These are phyloP conservation scores for Diplodus puntazzo DNA, from an alignment of 2,797 vertebrate genomes.

Conservation along the genomic window DNA sequence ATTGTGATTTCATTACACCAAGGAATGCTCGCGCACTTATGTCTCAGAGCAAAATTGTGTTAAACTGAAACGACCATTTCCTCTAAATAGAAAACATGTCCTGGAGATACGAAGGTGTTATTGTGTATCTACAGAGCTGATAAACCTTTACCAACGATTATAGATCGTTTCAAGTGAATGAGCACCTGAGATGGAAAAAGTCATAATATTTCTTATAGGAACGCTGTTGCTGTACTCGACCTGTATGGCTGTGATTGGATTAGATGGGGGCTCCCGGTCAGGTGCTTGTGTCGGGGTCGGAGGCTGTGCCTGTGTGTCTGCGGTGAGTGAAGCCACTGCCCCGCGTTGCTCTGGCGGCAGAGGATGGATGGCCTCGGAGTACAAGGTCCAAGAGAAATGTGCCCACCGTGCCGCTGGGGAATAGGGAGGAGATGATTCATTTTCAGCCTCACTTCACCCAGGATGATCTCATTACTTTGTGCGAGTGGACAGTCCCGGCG, in stretches of 20 bases:
- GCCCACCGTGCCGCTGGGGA: conserved; percentile 66
- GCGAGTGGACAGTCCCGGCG: conserved; percentile 67
- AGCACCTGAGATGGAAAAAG: conserved; percentile 36
- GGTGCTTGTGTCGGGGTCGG: conserved; percentile 31
- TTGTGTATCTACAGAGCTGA: conserved; percentile 55
- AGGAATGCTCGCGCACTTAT: conserved; percentile 58
- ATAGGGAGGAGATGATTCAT: conserved; percentile 81
- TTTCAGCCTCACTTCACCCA: conserved; percentile 84
- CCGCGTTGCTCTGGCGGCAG: conserved; percentile 8
- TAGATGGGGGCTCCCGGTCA: conserved; percentile 53
- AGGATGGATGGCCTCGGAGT: conserved; percentile 75
- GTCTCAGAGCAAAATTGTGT: conserved; percentile 66
- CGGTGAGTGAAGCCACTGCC: conserved; percentile 64
- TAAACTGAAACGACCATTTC: conserved; percentile 69
- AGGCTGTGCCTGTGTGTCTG: background rate
- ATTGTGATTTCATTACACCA: conserved; percentile 76
- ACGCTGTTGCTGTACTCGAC: conserved; percentile 28
- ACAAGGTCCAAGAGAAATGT: conserved; percentile 78
- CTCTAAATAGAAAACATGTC: conserved; percentile 75
- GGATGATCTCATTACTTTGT: conserved; percentile 84
- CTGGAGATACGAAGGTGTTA: conserved; percentile 66
- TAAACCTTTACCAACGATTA: conserved; percentile 66
- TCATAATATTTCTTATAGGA: conserved; percentile 41
- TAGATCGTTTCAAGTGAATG: conserved; percentile 58
- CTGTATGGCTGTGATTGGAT: conserved; percentile 50